These are phyloP conservation scores for Mamestra configurata DNA, from an alignment of 1,140 invertebrate species.

Conservation along the genomic window DNA sequence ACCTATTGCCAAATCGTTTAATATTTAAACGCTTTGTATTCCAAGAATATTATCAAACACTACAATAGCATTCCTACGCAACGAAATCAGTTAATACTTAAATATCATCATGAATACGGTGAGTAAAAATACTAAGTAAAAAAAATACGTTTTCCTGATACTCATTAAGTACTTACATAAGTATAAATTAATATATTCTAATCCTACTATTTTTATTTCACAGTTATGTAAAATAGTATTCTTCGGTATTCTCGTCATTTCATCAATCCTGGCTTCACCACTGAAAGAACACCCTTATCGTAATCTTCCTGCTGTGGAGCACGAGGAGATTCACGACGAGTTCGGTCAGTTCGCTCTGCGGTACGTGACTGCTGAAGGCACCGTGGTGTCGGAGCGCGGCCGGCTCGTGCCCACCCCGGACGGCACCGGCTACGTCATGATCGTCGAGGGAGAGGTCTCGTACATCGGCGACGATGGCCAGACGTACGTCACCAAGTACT, in stretches of 20 bases:
- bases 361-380: constrained; percentile 80
- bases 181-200: no score
- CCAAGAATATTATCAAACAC: background rate
- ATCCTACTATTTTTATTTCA: no score
- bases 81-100: background rate
- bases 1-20: background rate
- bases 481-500: constrained; percentile 75
- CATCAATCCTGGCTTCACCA: no score
- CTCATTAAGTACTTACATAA: no score
- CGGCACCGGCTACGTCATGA: constrained; percentile 71
- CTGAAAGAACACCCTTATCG: no score
- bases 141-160: no score
- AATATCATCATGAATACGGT: background rate
- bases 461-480: constrained; percentile 77
- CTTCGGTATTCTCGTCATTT: no score
- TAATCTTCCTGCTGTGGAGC: constrained; percentile 63
- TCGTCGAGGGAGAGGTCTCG: constrained; percentile 71
- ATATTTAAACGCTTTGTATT: constrained; percentile 6
- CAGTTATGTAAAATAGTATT: no score
- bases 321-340: constrained; percentile 78
- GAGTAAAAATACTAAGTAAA: no score
- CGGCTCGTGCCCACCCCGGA: constrained; percentile 70
- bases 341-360: constrained; percentile 78
- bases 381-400: constrained; percentile 73
- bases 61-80: background rate